Conservation (phyloP, 2,113 vertebrate species). For the Toxostoma redivivum region DNA sequence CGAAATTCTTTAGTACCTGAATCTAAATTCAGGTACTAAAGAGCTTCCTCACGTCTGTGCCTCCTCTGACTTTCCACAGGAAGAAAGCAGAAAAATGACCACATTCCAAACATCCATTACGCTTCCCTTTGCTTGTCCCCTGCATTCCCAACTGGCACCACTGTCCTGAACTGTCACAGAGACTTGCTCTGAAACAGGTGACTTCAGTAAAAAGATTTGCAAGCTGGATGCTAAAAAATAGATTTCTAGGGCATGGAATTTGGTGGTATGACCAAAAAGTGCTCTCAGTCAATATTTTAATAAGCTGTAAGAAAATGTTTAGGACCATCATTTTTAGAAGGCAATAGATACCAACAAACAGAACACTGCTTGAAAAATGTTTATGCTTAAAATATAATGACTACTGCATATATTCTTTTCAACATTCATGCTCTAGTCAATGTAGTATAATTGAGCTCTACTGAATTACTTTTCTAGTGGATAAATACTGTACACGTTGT, state of each 20-base stretch:
- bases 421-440: background rate
- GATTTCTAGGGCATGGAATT: background rate
- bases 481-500: conserved; percentile 47
- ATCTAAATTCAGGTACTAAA: background rate
- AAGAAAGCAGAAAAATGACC: background rate
- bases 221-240: background rate
- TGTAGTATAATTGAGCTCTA: conserved; percentile 38
- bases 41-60: background rate
- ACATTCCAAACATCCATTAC: background rate
- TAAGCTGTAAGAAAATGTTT: background rate
- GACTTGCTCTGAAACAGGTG: background rate
- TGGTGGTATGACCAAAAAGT: background rate
- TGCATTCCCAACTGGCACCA: background rate
- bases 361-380: background rate
- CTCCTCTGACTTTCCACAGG: background rate
- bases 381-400: background rate
- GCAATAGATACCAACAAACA: background rate
- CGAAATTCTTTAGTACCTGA: background rate
- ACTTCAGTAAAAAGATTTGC: background rate
- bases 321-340: background rate
- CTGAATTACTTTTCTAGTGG: conserved; percentile 53
- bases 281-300: background rate
- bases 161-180: background rate
- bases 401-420: background rate
- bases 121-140: background rate